Base-by-base conservation (phyloP, 1,140 invertebrate species). In the Melitaea cinxia region DNA sequence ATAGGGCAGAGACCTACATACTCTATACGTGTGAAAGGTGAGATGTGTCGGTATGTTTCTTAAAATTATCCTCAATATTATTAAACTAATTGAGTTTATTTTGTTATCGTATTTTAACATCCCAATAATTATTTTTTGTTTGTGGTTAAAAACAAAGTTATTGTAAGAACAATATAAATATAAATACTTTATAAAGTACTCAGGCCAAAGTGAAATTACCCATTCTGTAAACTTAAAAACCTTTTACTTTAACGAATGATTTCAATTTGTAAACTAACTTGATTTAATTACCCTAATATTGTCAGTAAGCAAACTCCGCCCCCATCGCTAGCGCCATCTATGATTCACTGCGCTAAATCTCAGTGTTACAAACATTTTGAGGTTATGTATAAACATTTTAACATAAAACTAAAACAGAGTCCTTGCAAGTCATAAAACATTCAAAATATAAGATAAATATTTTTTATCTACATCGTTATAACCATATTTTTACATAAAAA, bases 291-390 rank as follows among this genome's bases (percentile, higher is more conserved):
- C 21, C 42, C 54, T 47, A 50, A 55, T 35, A 65, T 39, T 68
- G 52, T 60, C 66, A 63, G 63, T 67, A 75, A 59, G 37, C 50
- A 71, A 79, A 68, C 80, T 77, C 73, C 77, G 73, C 72, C 76
- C 78, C 60, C 66, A 55, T 45, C 15, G n/a, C 30, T 49, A 81
- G 30, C 78, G 82, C 78, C 85, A 88, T 84, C 85, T 88, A 55
- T 77, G 57, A 26, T 4, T 35, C 56, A 19, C 53, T 30, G 12
- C 21, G 17, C 5, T 12, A 5, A 37, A 79, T 70, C 65, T 37
- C 42, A 45, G 21, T 62, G 63, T 55, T 72, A 50, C 19, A 12
- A 66, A 47, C 47, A 61, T 53, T 72, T 83, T 71, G 58, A 86
- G 83, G 82, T 86, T 86, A 86, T 75, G 69, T 70, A 21, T 61